Percentiles rank a stretch among this genome's conserved stretches.
Conservation (phyloP, 2,888 invertebrate species). For the Spodoptera littoralis region DNA sequence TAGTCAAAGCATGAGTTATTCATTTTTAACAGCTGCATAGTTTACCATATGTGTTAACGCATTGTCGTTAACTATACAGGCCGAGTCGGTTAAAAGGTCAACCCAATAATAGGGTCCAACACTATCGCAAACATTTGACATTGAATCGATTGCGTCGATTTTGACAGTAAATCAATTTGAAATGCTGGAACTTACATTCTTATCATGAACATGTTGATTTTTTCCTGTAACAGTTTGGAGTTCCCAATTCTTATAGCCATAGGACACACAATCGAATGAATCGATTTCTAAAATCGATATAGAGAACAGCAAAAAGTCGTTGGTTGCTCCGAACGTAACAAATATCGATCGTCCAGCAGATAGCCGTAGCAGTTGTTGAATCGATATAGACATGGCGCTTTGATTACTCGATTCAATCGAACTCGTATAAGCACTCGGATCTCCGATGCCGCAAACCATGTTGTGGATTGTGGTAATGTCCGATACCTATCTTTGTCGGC, state of each 20-base stretch:
- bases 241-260: slow-evolving; percentile 36
- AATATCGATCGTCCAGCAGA: slow-evolving; percentile 84
- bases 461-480: slow-evolving; percentile 80
- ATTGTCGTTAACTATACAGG: slow-evolving; percentile 66
- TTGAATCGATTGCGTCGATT: slow-evolving; percentile 80
- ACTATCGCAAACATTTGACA: slow-evolving; percentile 82
- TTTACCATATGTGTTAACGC: slow-evolving; percentile 69
- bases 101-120: slow-evolving; percentile 74
- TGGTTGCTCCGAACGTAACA: slow-evolving; percentile 80
- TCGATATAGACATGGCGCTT: slow-evolving; percentile 86
- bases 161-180: slow-evolving; percentile 85
- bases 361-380: slow-evolving; percentile 83
- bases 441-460: slow-evolving; percentile 70
- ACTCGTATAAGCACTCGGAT: slow-evolving; percentile 75
- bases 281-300: slow-evolving; percentile 54
- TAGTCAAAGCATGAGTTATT: slow-evolving; percentile 54
- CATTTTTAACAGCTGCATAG: slow-evolving; percentile 61
- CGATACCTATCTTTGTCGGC: slow-evolving; percentile 84
- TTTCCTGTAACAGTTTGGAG: slow-evolving; percentile 5
- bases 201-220: slow-evolving; percentile 1
- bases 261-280: slow-evolving; percentile 60
- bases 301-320: slow-evolving; percentile 62
- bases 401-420: slow-evolving; percentile 86
- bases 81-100: slow-evolving; percentile 71
- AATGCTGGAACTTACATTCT: slow-evolving; percentile 64